Conservation (phyloP, 1,140 invertebrate species). For the Metaphire vulgaris region DNA sequence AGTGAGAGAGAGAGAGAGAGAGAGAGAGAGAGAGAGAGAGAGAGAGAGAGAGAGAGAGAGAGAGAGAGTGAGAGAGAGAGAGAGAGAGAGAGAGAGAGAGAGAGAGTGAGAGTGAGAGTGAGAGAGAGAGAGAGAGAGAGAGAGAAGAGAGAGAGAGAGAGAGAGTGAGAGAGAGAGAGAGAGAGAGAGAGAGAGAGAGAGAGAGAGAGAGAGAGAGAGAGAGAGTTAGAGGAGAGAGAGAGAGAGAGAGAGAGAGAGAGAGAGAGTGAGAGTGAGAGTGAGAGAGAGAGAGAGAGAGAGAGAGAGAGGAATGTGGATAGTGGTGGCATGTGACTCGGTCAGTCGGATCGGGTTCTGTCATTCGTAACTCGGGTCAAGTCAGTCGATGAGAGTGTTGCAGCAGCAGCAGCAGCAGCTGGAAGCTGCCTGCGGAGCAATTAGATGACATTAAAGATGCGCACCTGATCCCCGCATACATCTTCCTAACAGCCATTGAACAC, state of each 20-base stretch:
- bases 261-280: background rate
- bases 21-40: background rate
- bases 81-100: background rate
- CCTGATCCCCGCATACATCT: background rate
- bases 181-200: background rate
- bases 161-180: background rate
- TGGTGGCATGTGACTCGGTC: no score
- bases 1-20: background rate
- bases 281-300: background rate
- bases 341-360: no score
- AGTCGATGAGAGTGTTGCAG: no score
- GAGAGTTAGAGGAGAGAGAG: background rate
- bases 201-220: background rate
- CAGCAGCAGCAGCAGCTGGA: no score
- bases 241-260: background rate
- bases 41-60: background rate
- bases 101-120: background rate
- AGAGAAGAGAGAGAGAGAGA: background rate
- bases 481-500: background rate
- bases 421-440: background rate
- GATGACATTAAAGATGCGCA: slow-evolving; percentile 2
- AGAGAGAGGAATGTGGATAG: background rate
- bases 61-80: background rate
- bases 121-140: background rate
- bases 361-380: no score